These are phyloP conservation scores for Globicephala melas DNA, from an alignment of 2,113 vertebrate genomes.

Conservation along the genomic window DNA sequence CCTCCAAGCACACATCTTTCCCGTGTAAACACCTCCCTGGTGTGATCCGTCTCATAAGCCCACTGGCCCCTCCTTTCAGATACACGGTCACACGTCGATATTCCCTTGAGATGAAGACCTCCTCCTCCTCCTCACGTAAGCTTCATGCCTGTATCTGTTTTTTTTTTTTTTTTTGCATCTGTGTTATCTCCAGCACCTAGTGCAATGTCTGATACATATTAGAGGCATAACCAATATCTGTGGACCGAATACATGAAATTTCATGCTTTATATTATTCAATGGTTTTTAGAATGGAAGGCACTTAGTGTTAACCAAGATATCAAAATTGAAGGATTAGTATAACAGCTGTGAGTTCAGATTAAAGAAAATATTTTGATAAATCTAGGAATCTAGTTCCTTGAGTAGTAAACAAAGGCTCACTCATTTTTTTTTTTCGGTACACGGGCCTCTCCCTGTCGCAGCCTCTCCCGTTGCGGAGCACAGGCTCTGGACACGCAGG, in stretches of 20 bases:
- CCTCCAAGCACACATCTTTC: background rate
- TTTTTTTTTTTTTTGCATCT: background rate
- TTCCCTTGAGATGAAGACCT: background rate
- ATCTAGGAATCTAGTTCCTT: background rate
- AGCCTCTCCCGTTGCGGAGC: no score
- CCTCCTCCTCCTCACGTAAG: background rate
- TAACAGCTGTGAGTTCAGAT: background rate
- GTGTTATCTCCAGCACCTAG: background rate
- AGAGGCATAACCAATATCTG: background rate
- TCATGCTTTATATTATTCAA: background rate
- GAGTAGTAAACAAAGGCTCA: background rate
- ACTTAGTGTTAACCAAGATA: background rate
- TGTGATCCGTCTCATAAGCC: background rate
- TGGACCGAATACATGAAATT: background rate
- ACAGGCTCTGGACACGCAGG: no score
- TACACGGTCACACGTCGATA: background rate
- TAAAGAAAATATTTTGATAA: background rate
- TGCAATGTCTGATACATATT: background rate
- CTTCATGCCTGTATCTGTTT: background rate
- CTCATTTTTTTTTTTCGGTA: no score
- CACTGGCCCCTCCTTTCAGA: background rate
- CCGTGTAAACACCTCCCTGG: accelerated
- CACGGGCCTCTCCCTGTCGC: no score
- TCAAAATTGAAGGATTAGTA: background rate
- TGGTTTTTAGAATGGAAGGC: background rate